Conservation (phyloP, 2,888 invertebrate genomes). For the Cephus sareptanus region DNA sequence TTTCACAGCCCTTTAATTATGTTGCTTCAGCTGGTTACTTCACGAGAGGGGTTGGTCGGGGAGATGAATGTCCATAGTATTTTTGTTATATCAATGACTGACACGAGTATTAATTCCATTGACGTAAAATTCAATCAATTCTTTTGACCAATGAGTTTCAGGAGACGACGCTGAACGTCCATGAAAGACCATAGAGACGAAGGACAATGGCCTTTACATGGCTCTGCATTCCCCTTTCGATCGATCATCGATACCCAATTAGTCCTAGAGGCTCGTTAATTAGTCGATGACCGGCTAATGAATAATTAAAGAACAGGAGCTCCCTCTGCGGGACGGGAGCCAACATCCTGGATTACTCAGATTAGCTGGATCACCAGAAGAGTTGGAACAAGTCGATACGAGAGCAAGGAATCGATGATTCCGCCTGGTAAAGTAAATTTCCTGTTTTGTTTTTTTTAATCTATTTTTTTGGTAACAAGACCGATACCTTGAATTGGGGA, state of each 20-base stretch:
- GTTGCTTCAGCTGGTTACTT: background rate
- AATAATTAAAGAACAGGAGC: constrained; percentile 21
- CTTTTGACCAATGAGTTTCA: background rate
- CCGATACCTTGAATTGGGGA: background rate
- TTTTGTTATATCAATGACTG: background rate
- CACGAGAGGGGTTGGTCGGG: background rate
- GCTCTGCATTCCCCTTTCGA: constrained; percentile 9
- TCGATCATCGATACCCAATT: constrained; percentile 32
- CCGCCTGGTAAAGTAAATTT: background rate
- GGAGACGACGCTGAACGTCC: background rate
- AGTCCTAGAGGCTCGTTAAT: constrained; percentile 29
- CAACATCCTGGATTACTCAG: background rate
- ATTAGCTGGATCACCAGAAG: background rate
- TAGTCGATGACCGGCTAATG: constrained; percentile 21
- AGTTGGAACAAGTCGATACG: background rate
- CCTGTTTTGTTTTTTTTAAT: background rate
- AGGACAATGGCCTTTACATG: constrained; percentile 1
- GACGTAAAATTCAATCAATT: background rate
- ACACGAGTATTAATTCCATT: background rate
- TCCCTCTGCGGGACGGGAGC: constrained; percentile 3
- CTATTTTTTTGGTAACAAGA: background rate
- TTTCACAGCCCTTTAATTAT: background rate
- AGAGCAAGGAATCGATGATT: background rate
- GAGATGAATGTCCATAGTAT: background rate
- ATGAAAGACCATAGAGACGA: background rate